These are phyloP conservation scores for Eucera pruinosa DNA, from an alignment of 2,888 invertebrate genomes.

Conservation along the genomic window DNA sequence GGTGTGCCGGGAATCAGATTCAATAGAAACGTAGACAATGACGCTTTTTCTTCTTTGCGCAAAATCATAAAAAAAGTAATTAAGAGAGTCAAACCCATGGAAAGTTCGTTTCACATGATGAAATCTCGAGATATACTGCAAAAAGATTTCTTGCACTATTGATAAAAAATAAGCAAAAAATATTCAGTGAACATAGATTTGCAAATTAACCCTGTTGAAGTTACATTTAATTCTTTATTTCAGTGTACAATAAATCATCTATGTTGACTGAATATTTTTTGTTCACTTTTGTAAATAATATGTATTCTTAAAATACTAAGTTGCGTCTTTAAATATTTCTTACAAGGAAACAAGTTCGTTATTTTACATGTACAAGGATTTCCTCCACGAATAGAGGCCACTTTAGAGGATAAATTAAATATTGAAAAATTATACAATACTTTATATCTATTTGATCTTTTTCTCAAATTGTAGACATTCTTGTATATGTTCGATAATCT, in stretches of 20 bases:
- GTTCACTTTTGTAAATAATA: not conserved
- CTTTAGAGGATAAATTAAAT: too few species aligned
- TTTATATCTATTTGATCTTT: too few species aligned
- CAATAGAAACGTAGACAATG: slow-evolving; percentile 7
- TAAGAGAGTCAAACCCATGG: too few species aligned
- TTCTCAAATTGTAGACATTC: too few species aligned
- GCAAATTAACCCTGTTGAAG: slow-evolving; percentile 3
- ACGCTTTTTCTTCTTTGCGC: not conserved
- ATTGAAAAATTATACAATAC: not conserved
- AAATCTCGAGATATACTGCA: not conserved
- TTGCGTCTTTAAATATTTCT: too few species aligned
- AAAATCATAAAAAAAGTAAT: not conserved
- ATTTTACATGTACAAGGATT: not conserved
- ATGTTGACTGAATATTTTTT: slow-evolving; percentile 5
- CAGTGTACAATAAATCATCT: not conserved
- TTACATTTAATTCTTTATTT: not conserved
- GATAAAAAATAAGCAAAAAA: slow-evolving; percentile 8
- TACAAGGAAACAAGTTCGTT: not conserved
- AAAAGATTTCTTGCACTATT: not conserved
- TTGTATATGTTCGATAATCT: not conserved
- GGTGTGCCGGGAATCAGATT: slow-evolving; percentile 50
- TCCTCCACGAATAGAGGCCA: not conserved
- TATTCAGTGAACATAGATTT: not conserved
- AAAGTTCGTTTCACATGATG: slow-evolving; percentile 39
- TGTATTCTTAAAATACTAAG: not conserved